These are phyloP conservation scores for Chromobotia macracanthus DNA, from an alignment of 2,797 vertebrate species.

Conservation along the genomic window DNA sequence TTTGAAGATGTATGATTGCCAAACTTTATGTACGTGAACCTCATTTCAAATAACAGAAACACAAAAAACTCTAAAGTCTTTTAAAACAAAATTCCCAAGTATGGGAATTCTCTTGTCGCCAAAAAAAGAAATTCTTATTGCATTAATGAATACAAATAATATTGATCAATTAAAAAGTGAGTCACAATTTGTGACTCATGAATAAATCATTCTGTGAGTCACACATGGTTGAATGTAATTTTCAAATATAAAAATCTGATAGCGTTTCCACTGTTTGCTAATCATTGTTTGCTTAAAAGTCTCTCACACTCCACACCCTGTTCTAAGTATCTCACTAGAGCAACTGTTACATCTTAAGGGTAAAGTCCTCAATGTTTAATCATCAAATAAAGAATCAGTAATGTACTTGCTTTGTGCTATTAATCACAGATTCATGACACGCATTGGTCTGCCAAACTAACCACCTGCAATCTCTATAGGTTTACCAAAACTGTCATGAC, in stretches of 20 bases:
- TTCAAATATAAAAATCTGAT: conserved; percentile 14
- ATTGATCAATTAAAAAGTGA: conserved; percentile 14
- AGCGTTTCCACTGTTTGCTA: conserved; percentile 16
- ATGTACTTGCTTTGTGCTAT: conserved; percentile 2
- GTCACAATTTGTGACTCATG: conserved; percentile 19
- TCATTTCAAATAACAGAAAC: background rate
- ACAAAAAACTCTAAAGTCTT: background rate
- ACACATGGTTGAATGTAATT: background rate
- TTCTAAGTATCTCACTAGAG: conserved; percentile 13
- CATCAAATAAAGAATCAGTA: conserved; percentile 38
- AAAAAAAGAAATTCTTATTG: background rate
- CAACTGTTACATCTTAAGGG: conserved; percentile 41
- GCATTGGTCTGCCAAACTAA: conserved; percentile 22
- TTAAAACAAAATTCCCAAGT: background rate
- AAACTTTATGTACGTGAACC: background rate
- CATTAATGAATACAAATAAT: conserved; percentile 15
- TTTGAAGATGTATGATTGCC: conserved; percentile 36
- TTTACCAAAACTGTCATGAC: background rate
- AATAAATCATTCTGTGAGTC: conserved; percentile 18
- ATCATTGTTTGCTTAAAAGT: conserved; percentile 29
- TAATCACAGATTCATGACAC: conserved; percentile 15
- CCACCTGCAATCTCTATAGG: conserved; percentile 20
- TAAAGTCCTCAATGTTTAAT: conserved; percentile 34
- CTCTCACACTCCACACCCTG: conserved; percentile 32
- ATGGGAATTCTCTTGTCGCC: background rate